phyloP scores from a whole-genome alignment of 2,113 vertebrate genomes.

The Coryphaenoides rupestris region DNA sequence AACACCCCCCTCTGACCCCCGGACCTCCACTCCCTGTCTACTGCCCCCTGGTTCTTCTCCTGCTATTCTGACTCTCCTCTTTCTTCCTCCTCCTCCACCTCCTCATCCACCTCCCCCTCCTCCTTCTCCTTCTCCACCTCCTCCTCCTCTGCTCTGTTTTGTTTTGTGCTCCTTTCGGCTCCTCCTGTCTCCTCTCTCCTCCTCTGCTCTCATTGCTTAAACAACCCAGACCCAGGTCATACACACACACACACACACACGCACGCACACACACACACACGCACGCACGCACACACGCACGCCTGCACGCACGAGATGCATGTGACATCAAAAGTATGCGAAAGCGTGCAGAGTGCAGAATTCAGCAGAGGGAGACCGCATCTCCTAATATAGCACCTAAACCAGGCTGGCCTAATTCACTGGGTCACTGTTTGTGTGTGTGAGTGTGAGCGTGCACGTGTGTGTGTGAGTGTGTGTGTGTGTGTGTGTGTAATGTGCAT shows the following conservation, averaged over 20 bases:
- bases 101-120: background rate
- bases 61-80: slow-evolving; percentile 2
- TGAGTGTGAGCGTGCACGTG: slow-evolving; percentile 8
- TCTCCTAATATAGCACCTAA: slow-evolving; percentile 53
- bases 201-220: slow-evolving; percentile 22
- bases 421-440: slow-evolving; percentile 12
- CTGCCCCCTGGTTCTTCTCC: slow-evolving; percentile 13
- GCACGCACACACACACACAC: slow-evolving; percentile 11
- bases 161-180: background rate
- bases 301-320: slow-evolving; percentile 11
- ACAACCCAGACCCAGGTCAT: background rate
- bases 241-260: slow-evolving; percentile 9
- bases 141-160: background rate
- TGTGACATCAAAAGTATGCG: slow-evolving; percentile 25
- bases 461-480: slow-evolving; percentile 6
- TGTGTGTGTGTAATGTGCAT: background rate
- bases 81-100: slow-evolving; percentile 10
- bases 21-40: background rate
- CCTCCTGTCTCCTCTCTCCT: background rate
- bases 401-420: slow-evolving; percentile 45
- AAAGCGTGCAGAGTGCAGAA: slow-evolving; percentile 38
- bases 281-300: slow-evolving; percentile 14
- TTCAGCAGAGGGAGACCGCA: slow-evolving; percentile 45
- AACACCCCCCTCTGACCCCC: background rate
- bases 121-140: background rate